phyloP scores from a whole-genome alignment of 30 jellyfish, hydroid and myxozoan genomes.

The Catostylus mosaicus region DNA sequence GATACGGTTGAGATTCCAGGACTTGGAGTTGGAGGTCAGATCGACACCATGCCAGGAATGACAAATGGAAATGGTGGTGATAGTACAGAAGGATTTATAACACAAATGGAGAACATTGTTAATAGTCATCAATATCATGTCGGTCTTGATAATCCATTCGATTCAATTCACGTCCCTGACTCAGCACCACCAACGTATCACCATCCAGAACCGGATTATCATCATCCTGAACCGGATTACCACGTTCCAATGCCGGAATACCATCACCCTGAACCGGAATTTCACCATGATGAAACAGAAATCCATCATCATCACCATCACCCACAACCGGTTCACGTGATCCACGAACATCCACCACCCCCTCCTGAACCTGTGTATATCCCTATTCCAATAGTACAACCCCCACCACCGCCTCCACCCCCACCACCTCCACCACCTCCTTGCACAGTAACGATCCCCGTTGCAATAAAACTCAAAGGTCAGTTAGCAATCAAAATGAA shows the following conservation, averaged over 20 bases:
- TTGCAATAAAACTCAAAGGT: conserved; percentile 95
- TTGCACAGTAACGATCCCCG: conserved; percentile 96
- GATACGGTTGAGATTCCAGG: conserved; percentile 77
- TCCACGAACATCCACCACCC: conserved; percentile 89
- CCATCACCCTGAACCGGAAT: conserved; percentile 41
- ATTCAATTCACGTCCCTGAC: conserved; percentile 61
- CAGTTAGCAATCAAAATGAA: conserved; percentile 93
- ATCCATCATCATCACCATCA: conserved; percentile 73
- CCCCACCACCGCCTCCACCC: conserved; percentile 91
- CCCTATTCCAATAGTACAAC: conserved; percentile 65
- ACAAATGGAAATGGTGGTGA: conserved; percentile 25
- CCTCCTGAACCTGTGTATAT: conserved; percentile 78
- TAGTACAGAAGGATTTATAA: conserved; percentile 50
- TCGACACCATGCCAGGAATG: conserved; percentile 68
- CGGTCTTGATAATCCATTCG: conserved; percentile 66
- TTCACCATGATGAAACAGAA: conserved; percentile 37
- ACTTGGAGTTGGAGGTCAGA: conserved; percentile 53
- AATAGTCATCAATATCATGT: conserved; percentile 71
- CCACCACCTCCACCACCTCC: conserved; percentile 99
- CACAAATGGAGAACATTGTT: conserved; percentile 63
- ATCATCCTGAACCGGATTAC: conserved; percentile 35
- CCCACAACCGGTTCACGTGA: conserved; percentile 76
- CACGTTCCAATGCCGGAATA: conserved; percentile 46
- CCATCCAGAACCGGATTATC: conserved; percentile 35
- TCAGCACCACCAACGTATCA: conserved; percentile 40